phyloP scores from a whole-genome alignment of 2,888 invertebrate genomes.

The Eremobia ochroleuca region DNA sequence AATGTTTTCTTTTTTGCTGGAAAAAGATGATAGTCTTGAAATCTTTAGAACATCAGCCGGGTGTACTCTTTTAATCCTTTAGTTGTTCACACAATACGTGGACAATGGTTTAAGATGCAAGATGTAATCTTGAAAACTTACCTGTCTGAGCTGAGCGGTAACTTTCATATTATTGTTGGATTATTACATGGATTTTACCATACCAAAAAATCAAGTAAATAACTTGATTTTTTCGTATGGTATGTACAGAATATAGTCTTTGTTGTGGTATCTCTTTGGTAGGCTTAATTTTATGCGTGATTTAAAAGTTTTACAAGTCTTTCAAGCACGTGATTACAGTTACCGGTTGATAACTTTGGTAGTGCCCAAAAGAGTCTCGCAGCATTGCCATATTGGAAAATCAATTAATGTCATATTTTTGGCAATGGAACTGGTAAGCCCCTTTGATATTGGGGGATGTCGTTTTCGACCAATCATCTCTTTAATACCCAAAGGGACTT shows the following conservation, averaged over 20 bases:
- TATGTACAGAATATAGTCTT: conserved; percentile 1
- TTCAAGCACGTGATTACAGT: conserved; percentile 6
- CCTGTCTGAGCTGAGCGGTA: conserved; percentile 11
- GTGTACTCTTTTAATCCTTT: conserved; percentile 41
- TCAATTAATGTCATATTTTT: neutral
- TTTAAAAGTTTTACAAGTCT: neutral
- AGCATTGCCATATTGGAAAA: neutral
- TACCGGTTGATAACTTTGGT: neutral
- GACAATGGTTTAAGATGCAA: conserved; percentile 37
- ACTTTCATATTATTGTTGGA: conserved; percentile 18
- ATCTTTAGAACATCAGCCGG: conserved; percentile 39
- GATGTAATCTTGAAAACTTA: conserved; percentile 51
- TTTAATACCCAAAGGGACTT: neutral
- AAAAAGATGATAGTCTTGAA: conserved; percentile 27
- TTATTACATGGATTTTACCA: conserved; percentile 6
- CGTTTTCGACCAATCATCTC: neutral
- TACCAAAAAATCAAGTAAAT: too few relatives aligned
- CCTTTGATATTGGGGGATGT: neutral
- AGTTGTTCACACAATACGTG: conserved; percentile 34
- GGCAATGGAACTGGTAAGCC: neutral
- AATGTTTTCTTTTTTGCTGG: conserved; percentile 18
- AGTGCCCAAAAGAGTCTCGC: conserved; percentile 6
- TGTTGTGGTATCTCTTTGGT: conserved; percentile 22
- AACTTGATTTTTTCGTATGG: conserved; percentile 17
- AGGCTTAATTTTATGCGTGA: conserved; percentile 2